These are phyloP conservation scores for Struthio camelus DNA, from an alignment of 2,113 vertebrate genomes.

Conservation along the genomic window DNA sequence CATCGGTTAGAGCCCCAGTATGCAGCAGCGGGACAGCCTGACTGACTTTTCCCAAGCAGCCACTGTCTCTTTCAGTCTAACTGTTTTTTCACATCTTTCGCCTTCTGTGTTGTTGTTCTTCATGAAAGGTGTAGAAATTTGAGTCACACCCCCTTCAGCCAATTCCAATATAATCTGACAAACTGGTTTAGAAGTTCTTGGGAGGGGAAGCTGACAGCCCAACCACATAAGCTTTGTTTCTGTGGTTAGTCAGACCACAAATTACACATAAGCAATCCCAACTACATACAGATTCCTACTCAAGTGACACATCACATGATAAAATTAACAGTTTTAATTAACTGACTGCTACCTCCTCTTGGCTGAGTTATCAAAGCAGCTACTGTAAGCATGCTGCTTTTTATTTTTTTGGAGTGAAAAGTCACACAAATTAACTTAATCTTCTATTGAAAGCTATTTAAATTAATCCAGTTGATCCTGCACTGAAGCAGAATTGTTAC, in stretches of 20 bases:
- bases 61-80: neutral
- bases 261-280: neutral
- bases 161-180: neutral
- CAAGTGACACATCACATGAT: neutral
- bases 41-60: neutral
- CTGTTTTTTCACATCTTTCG: neutral
- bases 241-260: neutral
- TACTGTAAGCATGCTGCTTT: neutral
- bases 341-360: neutral
- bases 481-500: neutral
- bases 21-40: neutral
- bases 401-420: neutral
- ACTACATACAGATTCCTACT: neutral
- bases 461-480: slow-evolving; percentile 1
- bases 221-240: neutral
- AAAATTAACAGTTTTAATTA: neutral
- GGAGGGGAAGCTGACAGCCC: neutral
- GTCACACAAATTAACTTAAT: neutral
- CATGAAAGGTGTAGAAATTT: neutral
- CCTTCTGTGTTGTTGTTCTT: neutral
- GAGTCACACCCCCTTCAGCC: neutral
- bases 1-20: no score
- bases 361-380: neutral
- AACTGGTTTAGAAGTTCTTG: neutral
- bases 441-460: neutral